These are phyloP conservation scores for Agrenia bidenticulata DNA, from an alignment of 2,888 invertebrate species.

Conservation along the genomic window DNA sequence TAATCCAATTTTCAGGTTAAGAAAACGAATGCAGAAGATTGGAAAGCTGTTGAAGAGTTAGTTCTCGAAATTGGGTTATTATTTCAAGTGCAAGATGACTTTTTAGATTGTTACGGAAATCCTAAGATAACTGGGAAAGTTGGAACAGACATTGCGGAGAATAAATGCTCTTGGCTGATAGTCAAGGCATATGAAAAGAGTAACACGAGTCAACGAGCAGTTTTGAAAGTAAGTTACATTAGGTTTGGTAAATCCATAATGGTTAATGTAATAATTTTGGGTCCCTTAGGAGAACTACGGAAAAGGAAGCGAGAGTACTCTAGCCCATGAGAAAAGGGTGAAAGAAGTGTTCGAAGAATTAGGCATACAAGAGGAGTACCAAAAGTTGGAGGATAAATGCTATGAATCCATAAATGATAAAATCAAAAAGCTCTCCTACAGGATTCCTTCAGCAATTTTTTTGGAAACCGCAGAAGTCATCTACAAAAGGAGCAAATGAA, in stretches of 20 bases:
- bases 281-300: constrained; percentile 20
- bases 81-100: constrained; percentile 92
- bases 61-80: constrained; percentile 90
- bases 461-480: constrained; percentile 12
- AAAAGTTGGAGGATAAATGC: constrained; percentile 46
- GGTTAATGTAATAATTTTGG: background rate
- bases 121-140: constrained; percentile 80
- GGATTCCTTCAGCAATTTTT: constrained; percentile 7
- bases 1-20: constrained; percentile 58
- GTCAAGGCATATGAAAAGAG: constrained; percentile 83
- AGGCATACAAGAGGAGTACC: constrained; percentile 49
- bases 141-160: constrained; percentile 89
- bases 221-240: background rate
- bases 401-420: constrained; percentile 3
- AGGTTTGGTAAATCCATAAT: background rate
- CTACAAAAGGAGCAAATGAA: constrained; percentile 13
- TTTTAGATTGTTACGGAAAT: constrained; percentile 87
- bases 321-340: constrained; percentile 44
- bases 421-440: background rate
- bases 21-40: constrained; percentile 73
- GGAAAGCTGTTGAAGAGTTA: constrained; percentile 80
- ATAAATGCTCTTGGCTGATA: constrained; percentile 93
- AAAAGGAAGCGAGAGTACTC: background rate
- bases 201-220: background rate
- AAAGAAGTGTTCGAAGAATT: constrained; percentile 53